These are phyloP conservation scores for Tinea trinotella DNA, from an alignment of 2,888 invertebrate genomes.

Conservation along the genomic window DNA sequence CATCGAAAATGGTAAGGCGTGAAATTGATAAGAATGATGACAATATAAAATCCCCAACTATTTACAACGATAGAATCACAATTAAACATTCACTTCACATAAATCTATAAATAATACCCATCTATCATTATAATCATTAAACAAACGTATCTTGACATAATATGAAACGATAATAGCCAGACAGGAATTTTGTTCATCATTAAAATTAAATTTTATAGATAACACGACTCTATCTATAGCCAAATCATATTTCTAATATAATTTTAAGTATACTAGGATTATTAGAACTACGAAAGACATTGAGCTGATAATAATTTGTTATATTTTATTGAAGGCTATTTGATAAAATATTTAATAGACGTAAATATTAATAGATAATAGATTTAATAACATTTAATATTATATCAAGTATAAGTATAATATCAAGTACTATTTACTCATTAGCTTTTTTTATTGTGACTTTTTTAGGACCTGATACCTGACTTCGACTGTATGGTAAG, in stretches of 20 bases:
- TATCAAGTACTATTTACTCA: too few species aligned
- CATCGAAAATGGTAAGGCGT: too few species aligned
- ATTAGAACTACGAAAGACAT: not conserved
- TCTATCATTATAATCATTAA: conserved; percentile 8
- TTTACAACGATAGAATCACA: not conserved
- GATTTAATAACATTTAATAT: too few species aligned
- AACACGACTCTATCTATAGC: not conserved
- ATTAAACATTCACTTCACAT: not conserved
- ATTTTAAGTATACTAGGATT: not conserved
- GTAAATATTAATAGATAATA: not conserved
- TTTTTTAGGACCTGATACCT: too few species aligned
- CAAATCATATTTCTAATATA: not conserved
- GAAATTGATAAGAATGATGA: not conserved
- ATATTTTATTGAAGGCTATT: conserved; percentile 2
- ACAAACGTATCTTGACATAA: not conserved
- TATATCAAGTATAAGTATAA: too few species aligned
- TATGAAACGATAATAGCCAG: not conserved
- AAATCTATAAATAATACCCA: conserved; percentile 3
- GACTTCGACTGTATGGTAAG: too few species aligned
- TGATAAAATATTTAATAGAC: not conserved
- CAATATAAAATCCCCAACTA: too few species aligned
- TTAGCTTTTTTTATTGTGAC: too few species aligned
- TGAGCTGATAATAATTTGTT: not conserved
- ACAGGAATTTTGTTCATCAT: conserved; percentile 6
- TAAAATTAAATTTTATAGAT: not conserved